A percentile compares a stretch with the other conserved stretches of the same genome.
Conservation (phyloP, 1,140 invertebrate species). For the Drosophila burlai region DNA sequence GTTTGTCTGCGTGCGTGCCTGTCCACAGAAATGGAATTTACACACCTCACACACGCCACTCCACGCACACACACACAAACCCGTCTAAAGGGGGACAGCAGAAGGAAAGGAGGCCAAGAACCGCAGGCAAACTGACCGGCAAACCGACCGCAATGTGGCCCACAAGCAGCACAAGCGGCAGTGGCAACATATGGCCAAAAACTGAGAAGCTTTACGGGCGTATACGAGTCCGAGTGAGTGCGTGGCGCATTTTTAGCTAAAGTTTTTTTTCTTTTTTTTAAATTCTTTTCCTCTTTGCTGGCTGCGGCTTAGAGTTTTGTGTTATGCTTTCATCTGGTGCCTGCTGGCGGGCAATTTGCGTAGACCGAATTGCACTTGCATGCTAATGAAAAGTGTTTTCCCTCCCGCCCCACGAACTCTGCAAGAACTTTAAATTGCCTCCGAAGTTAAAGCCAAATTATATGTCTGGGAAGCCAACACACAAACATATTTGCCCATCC, state of each 20-base stretch:
- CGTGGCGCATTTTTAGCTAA: constrained; percentile 39
- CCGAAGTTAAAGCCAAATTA: constrained; percentile 51
- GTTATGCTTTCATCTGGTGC: constrained; percentile 48
- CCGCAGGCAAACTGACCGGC: constrained; percentile 48
- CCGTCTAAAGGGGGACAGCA: not conserved
- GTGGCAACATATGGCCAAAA: constrained; percentile 57
- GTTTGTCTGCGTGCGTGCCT: constrained; percentile 36
- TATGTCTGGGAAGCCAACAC: constrained; percentile 2
- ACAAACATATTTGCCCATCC: constrained; percentile 10
- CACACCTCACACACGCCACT: constrained; percentile 63
- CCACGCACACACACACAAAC: constrained; percentile 38
- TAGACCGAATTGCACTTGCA: constrained; percentile 52
- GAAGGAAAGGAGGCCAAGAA: not conserved
- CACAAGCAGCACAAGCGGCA: constrained; percentile 36
- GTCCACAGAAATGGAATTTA: constrained; percentile 60
- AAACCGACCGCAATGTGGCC: constrained; percentile 56
- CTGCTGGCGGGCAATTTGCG: constrained; percentile 39
- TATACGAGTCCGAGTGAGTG: constrained; percentile 18
- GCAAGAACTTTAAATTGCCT: constrained; percentile 46
- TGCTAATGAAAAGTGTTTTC: constrained; percentile 48
- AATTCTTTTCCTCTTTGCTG: constrained; percentile 24
- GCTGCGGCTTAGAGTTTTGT: constrained; percentile 45
- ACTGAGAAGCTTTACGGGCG: constrained; percentile 22
- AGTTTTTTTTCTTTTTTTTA: constrained; percentile 10
- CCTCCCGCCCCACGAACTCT: not conserved